phyloP scores from a whole-genome alignment of 2,888 invertebrate genomes.

The Arctia plantaginis region DNA sequence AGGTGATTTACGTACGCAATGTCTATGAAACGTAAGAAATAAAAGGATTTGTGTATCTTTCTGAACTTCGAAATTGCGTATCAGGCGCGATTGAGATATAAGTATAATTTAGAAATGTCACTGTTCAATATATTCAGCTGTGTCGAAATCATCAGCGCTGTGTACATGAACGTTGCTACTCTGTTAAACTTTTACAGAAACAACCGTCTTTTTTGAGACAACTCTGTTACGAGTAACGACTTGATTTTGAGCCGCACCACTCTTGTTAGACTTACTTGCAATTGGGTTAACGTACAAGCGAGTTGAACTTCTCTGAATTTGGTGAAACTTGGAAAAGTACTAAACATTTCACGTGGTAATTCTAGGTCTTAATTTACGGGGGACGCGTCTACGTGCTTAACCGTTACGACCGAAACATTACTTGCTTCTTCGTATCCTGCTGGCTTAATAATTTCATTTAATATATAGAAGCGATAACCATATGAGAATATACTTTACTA shows the following conservation, averaged over 20 bases:
- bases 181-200: slow-evolving; percentile 34
- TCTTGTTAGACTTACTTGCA: slow-evolving; percentile 16
- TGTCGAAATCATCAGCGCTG: slow-evolving; percentile 37
- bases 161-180: slow-evolving; percentile 50
- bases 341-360: slow-evolving; percentile 31
- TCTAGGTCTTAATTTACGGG: slow-evolving; percentile 34
- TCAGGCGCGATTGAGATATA: slow-evolving; percentile 50
- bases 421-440: slow-evolving; percentile 16
- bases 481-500: background rate
- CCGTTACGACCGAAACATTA: slow-evolving; percentile 23
- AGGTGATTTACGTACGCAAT: slow-evolving; percentile 71
- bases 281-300: slow-evolving; percentile 22
- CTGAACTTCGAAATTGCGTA: slow-evolving; percentile 41
- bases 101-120: slow-evolving; percentile 52
- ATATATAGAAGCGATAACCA: background rate
- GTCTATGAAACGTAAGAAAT: slow-evolving; percentile 68
- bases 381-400: slow-evolving; percentile 15
- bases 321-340: slow-evolving; percentile 25
- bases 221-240: slow-evolving; percentile 22
- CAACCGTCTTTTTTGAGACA: slow-evolving; percentile 30
- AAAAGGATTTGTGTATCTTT: slow-evolving; percentile 67
- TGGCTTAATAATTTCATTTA: slow-evolving; percentile 5
- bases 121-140: slow-evolving; percentile 39
- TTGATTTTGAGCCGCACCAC: slow-evolving; percentile 19
- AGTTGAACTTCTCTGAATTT: slow-evolving; percentile 26